Evolutionary conservation across 1,140 invertebrate genomes (phyloP).

Genomic region (Drosophila ironensis): DNA sequence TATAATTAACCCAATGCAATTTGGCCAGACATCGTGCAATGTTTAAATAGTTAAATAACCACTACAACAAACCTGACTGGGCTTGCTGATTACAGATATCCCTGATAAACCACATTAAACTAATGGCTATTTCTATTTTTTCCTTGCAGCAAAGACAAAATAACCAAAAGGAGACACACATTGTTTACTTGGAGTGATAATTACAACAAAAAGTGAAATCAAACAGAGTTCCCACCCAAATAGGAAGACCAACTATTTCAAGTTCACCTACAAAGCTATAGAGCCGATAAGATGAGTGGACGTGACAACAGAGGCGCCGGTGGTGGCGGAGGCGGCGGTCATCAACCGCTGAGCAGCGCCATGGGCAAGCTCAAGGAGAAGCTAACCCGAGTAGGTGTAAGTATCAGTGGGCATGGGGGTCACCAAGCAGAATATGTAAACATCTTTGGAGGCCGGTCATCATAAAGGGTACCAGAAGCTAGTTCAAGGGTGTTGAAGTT

Average conservation of each 20-base stretch:
- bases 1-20: not conserved
- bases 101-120: not conserved
- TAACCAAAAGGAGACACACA: not conserved
- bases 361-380: constrained; percentile 81
- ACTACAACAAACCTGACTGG: not conserved
- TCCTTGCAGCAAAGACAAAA: constrained; percentile 68
- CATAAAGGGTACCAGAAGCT: too few relatives aligned
- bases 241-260: constrained; percentile 47
- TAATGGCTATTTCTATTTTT: not conserved
- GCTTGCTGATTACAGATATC: too few relatives aligned
- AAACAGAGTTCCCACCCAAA: not conserved
- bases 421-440: too few relatives aligned
- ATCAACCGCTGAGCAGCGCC: constrained; percentile 76
- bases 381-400: constrained; percentile 71
- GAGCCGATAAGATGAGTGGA: constrained; percentile 79
- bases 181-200: constrained; percentile 22
- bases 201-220: too few relatives aligned
- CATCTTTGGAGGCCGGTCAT: too few relatives aligned
- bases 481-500: too few relatives aligned
- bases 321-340: constrained; percentile 52
- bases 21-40: not conserved
- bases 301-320: constrained; percentile 75
- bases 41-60: not conserved
- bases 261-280: constrained; percentile 55
- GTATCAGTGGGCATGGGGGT: too few relatives aligned